These are phyloP conservation scores for Hyposoter dolosus DNA, from an alignment of 2,888 invertebrate species.

Conservation along the genomic window DNA sequence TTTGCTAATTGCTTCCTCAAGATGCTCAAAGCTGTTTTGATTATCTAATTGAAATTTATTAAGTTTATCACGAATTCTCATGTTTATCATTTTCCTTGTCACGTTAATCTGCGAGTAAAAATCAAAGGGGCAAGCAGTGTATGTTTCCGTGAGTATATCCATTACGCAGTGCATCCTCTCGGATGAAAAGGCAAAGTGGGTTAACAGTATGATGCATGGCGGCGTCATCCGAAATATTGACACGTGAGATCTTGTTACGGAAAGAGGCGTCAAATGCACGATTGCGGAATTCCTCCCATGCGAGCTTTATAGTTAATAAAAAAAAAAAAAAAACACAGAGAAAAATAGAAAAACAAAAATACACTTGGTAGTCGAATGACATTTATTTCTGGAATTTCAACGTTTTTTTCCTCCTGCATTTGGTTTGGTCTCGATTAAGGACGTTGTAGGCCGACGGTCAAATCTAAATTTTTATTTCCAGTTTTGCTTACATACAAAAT, in stretches of 20 bases:
- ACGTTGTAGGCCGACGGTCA: too few species aligned
- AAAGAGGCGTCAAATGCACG: conserved; percentile 52
- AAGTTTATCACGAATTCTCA: not conserved
- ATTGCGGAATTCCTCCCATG: not conserved
- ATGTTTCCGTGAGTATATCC: conserved; percentile 35
- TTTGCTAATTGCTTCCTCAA: too few species aligned
- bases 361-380: conserved; percentile 18
- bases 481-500: too few species aligned
- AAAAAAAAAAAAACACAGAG: not conserved
- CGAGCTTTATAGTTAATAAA: not conserved
- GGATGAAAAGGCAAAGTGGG: conserved; percentile 52
- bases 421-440: not conserved
- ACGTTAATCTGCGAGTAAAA: conserved; percentile 7
- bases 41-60: not conserved
- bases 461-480: too few species aligned
- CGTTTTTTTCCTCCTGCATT: not conserved
- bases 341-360: conserved; percentile 8
- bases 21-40: too few species aligned
- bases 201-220: conserved; percentile 59
- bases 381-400: not conserved
- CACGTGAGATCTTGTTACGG: conserved; percentile 55
- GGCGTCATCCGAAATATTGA: conserved; percentile 58
- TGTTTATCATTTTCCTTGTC: not conserved
- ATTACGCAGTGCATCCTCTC: conserved; percentile 43
- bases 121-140: conserved; percentile 2